These are phyloP conservation scores for Halcyon chelicuti DNA, from an alignment of 2,797 vertebrate species.

Conservation along the genomic window DNA sequence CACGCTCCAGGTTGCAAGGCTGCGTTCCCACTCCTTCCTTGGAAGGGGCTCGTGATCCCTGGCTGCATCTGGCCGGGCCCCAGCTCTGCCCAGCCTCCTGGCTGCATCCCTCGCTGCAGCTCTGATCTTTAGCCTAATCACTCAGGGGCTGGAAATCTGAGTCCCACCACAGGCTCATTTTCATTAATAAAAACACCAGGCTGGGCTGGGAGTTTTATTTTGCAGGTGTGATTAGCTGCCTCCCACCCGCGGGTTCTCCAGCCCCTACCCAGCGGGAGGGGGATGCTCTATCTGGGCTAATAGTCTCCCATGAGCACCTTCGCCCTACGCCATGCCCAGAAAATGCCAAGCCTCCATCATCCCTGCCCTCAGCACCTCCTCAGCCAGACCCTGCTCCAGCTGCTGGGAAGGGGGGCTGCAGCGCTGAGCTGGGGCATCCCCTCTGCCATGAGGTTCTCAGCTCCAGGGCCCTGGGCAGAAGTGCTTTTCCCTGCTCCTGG, in stretches of 20 bases:
- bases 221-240: background rate
- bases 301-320: background rate
- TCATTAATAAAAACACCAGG: background rate
- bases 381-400: background rate
- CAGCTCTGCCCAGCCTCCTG: background rate
- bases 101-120: background rate
- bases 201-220: background rate
- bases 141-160: background rate
- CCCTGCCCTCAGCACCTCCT: fast-evolving
- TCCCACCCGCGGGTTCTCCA: background rate
- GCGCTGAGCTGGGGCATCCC: fast-evolving
- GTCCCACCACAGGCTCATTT: background rate
- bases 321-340: background rate
- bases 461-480: fast-evolving
- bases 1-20: background rate
- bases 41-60: background rate
- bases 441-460: background rate
- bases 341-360: background rate
- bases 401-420: background rate
- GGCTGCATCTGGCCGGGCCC: background rate
- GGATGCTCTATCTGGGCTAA: background rate
- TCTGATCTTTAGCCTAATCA: background rate
- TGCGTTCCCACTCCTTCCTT: fast-evolving
- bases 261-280: fast-evolving
- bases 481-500: background rate